A percentile compares a stretch with the other conserved stretches of the same genome.
phyloP scores from a whole-genome alignment of 2,888 invertebrate species.

The Neocrepidodera transversa region DNA sequence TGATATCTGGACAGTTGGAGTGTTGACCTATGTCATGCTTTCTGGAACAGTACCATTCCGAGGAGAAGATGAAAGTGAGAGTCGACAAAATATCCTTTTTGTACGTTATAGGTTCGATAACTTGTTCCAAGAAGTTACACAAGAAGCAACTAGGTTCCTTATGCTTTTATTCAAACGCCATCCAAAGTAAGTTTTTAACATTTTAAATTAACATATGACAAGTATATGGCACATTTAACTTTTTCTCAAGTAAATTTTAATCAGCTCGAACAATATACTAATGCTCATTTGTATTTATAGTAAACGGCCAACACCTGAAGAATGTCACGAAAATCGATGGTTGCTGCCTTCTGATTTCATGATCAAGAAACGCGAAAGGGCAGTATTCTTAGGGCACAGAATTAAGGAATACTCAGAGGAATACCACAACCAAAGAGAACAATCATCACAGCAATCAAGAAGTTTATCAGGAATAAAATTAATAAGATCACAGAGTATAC shows the following conservation, averaged over 20 bases:
- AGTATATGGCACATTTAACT: neutral
- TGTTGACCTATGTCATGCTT: conserved; percentile 87
- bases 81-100: conserved; percentile 88
- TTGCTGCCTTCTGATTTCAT: conserved; percentile 90
- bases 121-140: conserved; percentile 92
- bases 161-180: conserved; percentile 95
- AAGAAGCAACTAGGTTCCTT: conserved; percentile 91
- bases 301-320: conserved; percentile 92
- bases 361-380: conserved; percentile 89
- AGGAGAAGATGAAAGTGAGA: conserved; percentile 82
- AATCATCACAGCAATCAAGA: conserved; percentile 67
- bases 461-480: conserved; percentile 67
- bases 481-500: conserved; percentile 82
- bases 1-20: conserved; percentile 96
- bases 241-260: too few relatives aligned
- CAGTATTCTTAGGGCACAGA: conserved; percentile 83
- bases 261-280: too few relatives aligned
- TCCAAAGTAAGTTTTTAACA: conserved; percentile 82
- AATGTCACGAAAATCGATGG: conserved; percentile 97
- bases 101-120: conserved; percentile 93
- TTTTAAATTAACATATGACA: too few relatives aligned
- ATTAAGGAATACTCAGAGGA: conserved; percentile 84
- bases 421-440: conserved; percentile 76
- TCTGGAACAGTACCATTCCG: conserved; percentile 93
- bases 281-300: too few relatives aligned